Conservation (phyloP, 2,797 vertebrate genomes). For the Neoniphon sammara region DNA sequence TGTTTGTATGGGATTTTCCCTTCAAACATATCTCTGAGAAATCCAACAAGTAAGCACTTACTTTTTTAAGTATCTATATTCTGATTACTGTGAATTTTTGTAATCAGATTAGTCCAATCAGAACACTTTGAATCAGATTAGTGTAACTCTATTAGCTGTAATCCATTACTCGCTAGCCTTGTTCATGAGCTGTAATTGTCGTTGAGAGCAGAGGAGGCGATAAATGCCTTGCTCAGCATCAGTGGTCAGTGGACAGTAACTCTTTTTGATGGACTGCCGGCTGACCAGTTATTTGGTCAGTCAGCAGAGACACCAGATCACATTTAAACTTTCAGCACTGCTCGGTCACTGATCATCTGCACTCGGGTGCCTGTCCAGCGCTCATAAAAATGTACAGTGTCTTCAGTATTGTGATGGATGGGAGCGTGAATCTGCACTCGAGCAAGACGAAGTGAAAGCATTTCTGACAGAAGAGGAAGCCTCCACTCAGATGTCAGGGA, state of each 20-base stretch:
- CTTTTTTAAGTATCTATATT: too few species aligned
- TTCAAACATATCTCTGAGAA: too few species aligned
- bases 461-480: slow-evolving; percentile 11
- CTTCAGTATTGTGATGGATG: too few species aligned
- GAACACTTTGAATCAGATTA: not conserved
- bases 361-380: too few species aligned
- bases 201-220: not conserved
- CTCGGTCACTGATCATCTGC: not conserved
- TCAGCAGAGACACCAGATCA: slow-evolving; percentile 1
- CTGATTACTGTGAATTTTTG: too few species aligned
- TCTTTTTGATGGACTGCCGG: not conserved
- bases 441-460: too few species aligned
- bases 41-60: too few species aligned
- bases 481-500: not conserved
- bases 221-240: slow-evolving; percentile 2
- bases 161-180: not conserved
- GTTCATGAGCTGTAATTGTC: not conserved
- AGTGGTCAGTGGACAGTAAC: slow-evolving; percentile 19
- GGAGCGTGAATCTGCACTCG: too few species aligned
- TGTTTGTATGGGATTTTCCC: not conserved
- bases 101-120: too few species aligned
- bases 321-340: slow-evolving; percentile 5
- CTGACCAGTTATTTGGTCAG: not conserved
- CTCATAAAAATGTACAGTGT: too few species aligned
- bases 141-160: not conserved